phyloP scores from a whole-genome alignment of 2,113 vertebrate genomes.

The Petromus typicus region DNA sequence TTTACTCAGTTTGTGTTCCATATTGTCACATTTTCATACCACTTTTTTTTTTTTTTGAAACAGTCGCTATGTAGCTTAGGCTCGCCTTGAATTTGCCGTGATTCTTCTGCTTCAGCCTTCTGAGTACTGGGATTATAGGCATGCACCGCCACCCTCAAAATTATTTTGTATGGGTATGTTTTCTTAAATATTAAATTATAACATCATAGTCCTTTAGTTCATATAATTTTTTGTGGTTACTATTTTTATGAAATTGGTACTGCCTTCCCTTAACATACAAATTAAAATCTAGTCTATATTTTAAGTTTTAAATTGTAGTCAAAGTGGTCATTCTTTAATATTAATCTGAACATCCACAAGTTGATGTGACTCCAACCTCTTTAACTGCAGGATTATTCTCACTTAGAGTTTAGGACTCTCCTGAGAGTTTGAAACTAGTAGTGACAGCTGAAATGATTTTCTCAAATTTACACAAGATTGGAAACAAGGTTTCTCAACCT shows the following conservation, averaged over 20 bases:
- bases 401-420: neutral
- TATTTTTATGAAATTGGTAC: constrained; percentile 50
- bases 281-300: neutral
- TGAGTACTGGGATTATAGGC: neutral
- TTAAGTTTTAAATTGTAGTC: neutral
- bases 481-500: neutral
- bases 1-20: neutral
- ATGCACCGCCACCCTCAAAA: neutral
- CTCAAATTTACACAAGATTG: neutral
- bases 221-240: neutral
- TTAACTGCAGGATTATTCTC: neutral
- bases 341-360: neutral
- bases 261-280: neutral
- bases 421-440: neutral
- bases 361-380: neutral
- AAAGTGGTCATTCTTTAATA: neutral
- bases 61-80: neutral
- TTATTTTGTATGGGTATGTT: neutral
- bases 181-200: constrained; percentile 26
- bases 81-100: neutral
- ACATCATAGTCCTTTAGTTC: neutral
- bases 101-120: neutral
- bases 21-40: neutral
- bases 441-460: constrained; percentile 27
- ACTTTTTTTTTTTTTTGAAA: neutral